Percentiles rank a stretch among this genome's conserved stretches.
Conservation (phyloP, 1,140 invertebrate species). For the Pogonomyrmex barbatus region DNA sequence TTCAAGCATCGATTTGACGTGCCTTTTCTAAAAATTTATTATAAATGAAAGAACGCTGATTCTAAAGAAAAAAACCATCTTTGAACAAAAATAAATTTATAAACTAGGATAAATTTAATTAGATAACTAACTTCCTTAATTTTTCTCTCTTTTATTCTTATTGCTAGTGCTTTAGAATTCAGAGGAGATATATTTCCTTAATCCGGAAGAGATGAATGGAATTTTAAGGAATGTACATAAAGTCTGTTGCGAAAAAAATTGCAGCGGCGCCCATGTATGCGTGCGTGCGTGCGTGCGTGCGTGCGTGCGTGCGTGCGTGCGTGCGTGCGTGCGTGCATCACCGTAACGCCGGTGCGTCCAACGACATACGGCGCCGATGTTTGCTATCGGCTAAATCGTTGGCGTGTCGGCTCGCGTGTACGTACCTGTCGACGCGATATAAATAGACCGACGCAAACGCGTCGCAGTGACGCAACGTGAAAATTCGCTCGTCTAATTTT, state of each 20-base stretch:
- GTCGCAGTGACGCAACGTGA: constrained; percentile 50
- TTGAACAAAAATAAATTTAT: not conserved
- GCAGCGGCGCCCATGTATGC: not conserved
- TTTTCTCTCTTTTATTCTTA: not conserved
- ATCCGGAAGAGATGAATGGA: not conserved
- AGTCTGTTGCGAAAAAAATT: not conserved
- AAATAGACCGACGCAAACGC: constrained; percentile 42
- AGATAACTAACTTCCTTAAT: not conserved
- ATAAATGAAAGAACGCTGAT: too few species aligned
- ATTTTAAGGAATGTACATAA: not conserved
- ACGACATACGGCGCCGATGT: constrained; percentile 25
- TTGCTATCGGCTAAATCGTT: constrained; percentile 52
- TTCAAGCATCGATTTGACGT: too few species aligned
- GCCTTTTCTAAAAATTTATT: too few species aligned
- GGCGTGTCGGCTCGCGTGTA: constrained; percentile 40
- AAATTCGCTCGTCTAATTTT: constrained; percentile 46
- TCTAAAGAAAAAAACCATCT: not conserved
- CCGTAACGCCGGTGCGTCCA: constrained; percentile 7
- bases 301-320: too few species aligned
- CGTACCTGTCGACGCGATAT: constrained; percentile 52
- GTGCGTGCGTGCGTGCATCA: not conserved
- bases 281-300: not conserved
- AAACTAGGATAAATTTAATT: not conserved
- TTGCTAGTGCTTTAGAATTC: not conserved
- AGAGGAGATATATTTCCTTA: not conserved